These are phyloP conservation scores for Zootoca vivipara DNA, from an alignment of 2,113 vertebrate genomes.

Conservation along the genomic window DNA sequence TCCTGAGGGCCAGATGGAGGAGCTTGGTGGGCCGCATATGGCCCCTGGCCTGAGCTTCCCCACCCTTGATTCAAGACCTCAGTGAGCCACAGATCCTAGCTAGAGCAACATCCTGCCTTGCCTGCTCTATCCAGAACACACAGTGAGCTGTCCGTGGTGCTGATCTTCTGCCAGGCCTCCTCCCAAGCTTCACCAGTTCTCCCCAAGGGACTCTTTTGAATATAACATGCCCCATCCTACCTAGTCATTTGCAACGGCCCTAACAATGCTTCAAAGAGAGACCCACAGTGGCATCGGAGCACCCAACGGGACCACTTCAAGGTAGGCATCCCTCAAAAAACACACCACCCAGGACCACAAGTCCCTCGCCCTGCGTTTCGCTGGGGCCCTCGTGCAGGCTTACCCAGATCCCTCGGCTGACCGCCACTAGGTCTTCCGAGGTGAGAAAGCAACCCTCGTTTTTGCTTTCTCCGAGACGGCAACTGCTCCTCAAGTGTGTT, in stretches of 20 bases:
- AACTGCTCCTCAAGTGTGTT: neutral
- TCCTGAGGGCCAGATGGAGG: no score
- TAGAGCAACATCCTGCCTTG: neutral
- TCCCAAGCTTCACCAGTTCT: neutral
- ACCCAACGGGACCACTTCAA: neutral
- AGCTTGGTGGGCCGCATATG: no score
- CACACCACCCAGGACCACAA: no score
- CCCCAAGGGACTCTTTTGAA: neutral
- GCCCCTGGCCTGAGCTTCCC: neutral
- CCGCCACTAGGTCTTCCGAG: neutral
- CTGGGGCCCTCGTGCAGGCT: neutral
- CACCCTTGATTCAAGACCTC: neutral
- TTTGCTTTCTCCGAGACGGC: no score
- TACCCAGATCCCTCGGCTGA: neutral
- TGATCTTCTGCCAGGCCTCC: neutral
- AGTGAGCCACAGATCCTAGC: neutral
- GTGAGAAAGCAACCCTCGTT: neutral
- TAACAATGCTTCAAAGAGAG: neutral
- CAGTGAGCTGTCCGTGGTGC: neutral
- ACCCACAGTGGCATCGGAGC: no score
- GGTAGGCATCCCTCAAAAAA: neutral
- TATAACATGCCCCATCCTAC: neutral
- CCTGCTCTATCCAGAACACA: neutral
- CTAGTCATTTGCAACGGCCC: neutral
- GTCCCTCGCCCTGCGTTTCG: no score